Evolutionary conservation across 2,888 invertebrate genomes (phyloP).

Genomic region (Pteria penguin): DNA sequence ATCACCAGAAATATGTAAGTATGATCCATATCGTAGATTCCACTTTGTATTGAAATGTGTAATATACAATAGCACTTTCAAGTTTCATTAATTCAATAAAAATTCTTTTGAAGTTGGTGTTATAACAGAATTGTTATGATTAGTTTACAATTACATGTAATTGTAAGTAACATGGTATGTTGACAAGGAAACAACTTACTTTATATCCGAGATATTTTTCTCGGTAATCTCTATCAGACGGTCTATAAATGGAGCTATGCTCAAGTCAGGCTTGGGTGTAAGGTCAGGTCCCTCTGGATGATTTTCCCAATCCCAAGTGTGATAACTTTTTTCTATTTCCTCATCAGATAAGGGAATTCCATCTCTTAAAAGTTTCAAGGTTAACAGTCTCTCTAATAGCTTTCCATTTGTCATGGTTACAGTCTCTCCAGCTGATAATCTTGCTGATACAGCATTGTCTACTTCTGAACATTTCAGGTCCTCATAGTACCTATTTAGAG

Average conservation of each 20-base stretch:
- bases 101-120: too few species aligned
- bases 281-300: conserved; percentile 24
- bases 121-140: too few species aligned
- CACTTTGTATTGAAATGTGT: too few species aligned
- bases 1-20: too few species aligned
- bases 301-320: conserved; percentile 37
- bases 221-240: conserved; percentile 64
- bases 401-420: conserved; percentile 77
- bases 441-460: conserved; percentile 67
- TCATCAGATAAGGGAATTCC: conserved; percentile 11
- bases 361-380: conserved; percentile 64
- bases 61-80: too few species aligned
- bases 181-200: too few species aligned
- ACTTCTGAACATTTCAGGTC: conserved; percentile 72
- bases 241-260: conserved; percentile 58
- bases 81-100: too few species aligned
- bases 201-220: conserved; percentile 58
- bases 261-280: conserved; percentile 3
- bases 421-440: conserved; percentile 68
- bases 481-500: conserved; percentile 80
- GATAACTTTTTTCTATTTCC: not conserved
- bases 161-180: not conserved
- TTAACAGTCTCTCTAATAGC: conserved; percentile 77
- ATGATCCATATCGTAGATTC: too few species aligned
- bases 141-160: not conserved